Percentiles rank a stretch among this genome's conserved stretches.
Conservation (phyloP, 2,113 vertebrate genomes). For the Oryzias celebensis region DNA sequence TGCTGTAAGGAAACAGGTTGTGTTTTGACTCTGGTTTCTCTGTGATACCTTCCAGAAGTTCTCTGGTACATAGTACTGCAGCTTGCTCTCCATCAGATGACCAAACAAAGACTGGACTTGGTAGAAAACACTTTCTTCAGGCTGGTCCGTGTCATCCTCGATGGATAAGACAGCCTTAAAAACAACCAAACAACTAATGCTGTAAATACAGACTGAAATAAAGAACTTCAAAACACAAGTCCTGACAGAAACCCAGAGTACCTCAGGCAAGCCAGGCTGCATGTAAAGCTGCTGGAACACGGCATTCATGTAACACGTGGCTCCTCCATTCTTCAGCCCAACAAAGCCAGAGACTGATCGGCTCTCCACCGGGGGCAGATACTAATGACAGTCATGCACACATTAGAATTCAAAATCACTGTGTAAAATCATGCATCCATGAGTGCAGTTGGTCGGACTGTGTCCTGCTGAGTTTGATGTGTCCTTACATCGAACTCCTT, state of each 20-base stretch:
- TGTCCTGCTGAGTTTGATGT: rapidly evolving
- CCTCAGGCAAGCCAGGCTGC: constrained; percentile 97
- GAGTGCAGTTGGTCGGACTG: too few relatives aligned
- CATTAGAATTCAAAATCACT: not conserved
- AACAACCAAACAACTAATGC: not conserved
- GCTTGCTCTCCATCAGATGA: constrained; percentile 98
- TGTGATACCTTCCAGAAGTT: constrained; percentile 96
- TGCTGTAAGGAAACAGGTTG: too few relatives aligned
- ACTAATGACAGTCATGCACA: constrained; percentile 67
- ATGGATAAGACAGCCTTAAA: constrained; percentile 90
- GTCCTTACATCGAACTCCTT: constrained; percentile 95
- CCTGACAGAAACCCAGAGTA: constrained; percentile 32
- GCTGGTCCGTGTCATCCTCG: constrained; percentile 95
- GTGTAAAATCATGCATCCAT: too few relatives aligned
- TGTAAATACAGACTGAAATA: not conserved
- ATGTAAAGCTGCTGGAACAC: constrained; percentile 99
- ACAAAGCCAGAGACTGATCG: constrained; percentile 94
- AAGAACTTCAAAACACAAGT: not conserved
- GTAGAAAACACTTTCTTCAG: constrained; percentile 97
- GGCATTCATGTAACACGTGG: constrained; percentile 98
- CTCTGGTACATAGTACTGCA: constrained; percentile 98
- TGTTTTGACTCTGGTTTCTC: not conserved
- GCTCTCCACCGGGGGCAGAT: constrained; percentile 95
- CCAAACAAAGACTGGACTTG: constrained; percentile 98
- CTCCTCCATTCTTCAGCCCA: constrained; percentile 95